Evolutionary conservation across 2,113 vertebrate species (phyloP), one percentile per base, ranked within the genome.

Genomic region (Hyla sarda): DNA sequence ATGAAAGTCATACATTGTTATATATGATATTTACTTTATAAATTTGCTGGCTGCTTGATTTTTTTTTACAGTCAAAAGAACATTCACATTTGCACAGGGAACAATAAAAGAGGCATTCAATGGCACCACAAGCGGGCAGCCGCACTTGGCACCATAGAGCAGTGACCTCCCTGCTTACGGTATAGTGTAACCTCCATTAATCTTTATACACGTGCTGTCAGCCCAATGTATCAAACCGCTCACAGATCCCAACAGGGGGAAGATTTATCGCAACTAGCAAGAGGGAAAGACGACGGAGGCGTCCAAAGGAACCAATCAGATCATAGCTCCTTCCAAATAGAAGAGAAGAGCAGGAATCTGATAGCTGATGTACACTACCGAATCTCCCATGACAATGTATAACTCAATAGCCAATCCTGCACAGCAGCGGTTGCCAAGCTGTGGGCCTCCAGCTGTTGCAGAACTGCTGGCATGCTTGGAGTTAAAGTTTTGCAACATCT

Each of bases 21-120:
- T 58, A 50, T 11, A 34, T 13, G 75, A 58, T 78, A 56, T 79
- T 79, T 79, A 79, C 52, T 79, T 78, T 30, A 69, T 78, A 21
- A 21, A 78, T 78, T 32, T 56, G 50, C 75, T 6, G 74, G 30
- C 25, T 34, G 28, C n/a, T 19, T 17, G 48, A 78, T 41, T 41
- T 41, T 56, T 41, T 41, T 41, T 56, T n/a, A 79, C 17, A 34
- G 52, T 79, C 52, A 79, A 54, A n/a, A 69, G 65, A 58, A 78
- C 50, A 56, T 30, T 34, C 17, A 41, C 50, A 78, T 32, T 34
- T 9, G 37, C 52, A 41, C 10, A 8, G 23, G 32, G 52, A 79
- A 58, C 76, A 76, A 76, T 52, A 21, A 76, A 76, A 30, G 74
- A 25, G n/a, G 47, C 34, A 52, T 76, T 76, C 47, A 76, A 21